Evolutionary conservation across 2,797 vertebrate genomes (phyloP).

Genomic region (Pangasius sanitwongsei): DNA sequence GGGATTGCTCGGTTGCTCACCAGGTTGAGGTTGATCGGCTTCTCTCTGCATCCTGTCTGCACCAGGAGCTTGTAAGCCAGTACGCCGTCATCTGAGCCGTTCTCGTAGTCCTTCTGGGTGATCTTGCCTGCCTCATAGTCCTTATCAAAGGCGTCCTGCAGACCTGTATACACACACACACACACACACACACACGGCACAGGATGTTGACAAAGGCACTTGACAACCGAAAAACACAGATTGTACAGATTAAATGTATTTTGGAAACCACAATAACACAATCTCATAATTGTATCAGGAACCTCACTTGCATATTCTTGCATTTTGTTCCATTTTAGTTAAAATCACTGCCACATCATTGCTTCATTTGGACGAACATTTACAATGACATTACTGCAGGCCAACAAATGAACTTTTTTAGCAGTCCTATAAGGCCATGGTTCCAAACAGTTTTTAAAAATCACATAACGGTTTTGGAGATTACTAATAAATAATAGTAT

Average conservation of each 20-base stretch:
- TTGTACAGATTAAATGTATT: conserved; percentile 6
- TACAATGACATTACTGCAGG: background rate
- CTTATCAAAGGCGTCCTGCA: conserved; percentile 93
- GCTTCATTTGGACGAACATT: background rate
- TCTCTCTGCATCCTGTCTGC: conserved; percentile 92
- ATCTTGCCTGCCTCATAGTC: conserved; percentile 93
- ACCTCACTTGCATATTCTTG: background rate
- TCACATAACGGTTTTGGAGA: background rate
- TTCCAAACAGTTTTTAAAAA: background rate
- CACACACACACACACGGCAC: conserved; percentile 42
- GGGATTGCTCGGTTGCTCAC: conserved; percentile 64
- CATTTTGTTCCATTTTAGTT: background rate
- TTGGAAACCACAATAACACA: conserved; percentile 2
- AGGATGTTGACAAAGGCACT: background rate
- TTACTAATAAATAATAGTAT: background rate
- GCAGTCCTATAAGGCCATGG: background rate
- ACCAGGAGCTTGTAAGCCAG: conserved; percentile 96
- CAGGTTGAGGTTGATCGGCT: conserved; percentile 89
- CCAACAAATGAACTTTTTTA: background rate
- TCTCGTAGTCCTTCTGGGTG: conserved; percentile 86
- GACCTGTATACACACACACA: conserved; percentile 74
- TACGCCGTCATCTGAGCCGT: conserved; percentile 91
- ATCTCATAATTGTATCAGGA: background rate
- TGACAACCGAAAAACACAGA: conserved; percentile 15
- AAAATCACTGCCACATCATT: background rate